phyloP scores from a whole-genome alignment of 2,797 vertebrate species.

The Betta splendens region DNA sequence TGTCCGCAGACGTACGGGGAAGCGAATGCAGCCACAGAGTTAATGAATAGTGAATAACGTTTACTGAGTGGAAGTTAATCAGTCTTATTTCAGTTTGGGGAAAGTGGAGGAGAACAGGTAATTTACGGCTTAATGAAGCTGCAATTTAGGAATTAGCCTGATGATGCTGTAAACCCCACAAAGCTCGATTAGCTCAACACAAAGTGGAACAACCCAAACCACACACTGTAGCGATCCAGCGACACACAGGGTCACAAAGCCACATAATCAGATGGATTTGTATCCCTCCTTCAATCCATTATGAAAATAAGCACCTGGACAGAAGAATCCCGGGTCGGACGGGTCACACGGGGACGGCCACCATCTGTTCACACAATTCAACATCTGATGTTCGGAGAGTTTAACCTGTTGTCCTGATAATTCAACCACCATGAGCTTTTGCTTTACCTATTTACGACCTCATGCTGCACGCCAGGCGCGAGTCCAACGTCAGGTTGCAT shows the following conservation, averaged over 20 bases:
- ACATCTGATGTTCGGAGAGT: too few relatives aligned
- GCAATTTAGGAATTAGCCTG: too few relatives aligned
- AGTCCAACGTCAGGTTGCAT: conserved; percentile 32
- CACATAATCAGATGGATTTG: conserved; percentile 28
- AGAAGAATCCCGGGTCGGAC: conserved; percentile 23
- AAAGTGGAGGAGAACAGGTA: neutral
- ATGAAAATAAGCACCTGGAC: conserved; percentile 49
- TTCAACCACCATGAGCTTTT: conserved; percentile 19
- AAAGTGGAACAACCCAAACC: too few relatives aligned
- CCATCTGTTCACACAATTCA: conserved; percentile 7
- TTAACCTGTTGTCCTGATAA: neutral
- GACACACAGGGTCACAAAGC: conserved; percentile 6
- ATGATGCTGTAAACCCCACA: too few relatives aligned
- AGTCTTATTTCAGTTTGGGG: neutral
- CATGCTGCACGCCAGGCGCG: conserved; percentile 13
- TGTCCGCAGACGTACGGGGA: conserved; percentile 10
- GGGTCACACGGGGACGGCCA: conserved; percentile 37
- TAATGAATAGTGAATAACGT: neutral
- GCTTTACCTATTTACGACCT: conserved; percentile 27
- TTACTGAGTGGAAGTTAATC: neutral
- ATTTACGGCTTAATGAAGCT: too few relatives aligned
- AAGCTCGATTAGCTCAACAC: too few relatives aligned
- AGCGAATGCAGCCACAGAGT: conserved; percentile 10
- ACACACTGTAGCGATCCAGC: too few relatives aligned
- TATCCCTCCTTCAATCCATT: conserved; percentile 33